Evolutionary conservation across 2,113 vertebrate genomes (phyloP), one percentile per base, ranked within the genome.

Genomic region (Spilogale gracilis): DNA sequence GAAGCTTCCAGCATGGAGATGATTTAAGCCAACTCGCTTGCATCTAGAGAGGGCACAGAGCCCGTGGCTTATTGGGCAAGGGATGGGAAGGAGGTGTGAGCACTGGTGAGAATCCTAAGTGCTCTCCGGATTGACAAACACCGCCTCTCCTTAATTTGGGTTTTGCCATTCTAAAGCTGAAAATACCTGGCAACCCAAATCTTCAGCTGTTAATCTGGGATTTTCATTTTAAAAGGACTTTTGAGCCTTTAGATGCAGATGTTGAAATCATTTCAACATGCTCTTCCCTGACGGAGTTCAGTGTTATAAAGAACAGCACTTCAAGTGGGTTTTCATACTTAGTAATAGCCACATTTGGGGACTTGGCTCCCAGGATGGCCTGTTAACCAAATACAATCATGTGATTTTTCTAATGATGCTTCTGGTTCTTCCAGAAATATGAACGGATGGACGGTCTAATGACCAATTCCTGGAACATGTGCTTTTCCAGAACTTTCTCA

Each of bases 401-500:
- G 93, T 95, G 93, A 97, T 83, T 85, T 67, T 94, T 91, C 76
- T 88, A 84, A 95, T 81, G 97, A 96, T 0, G 8, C 80, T 30
- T 61, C 92, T 74, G 86, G n/a, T 94, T 58, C 86, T 97, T 98
- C 96, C 96, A 97, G 97, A 98, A 97, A 93, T 92, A 95, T 38
- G 82, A 97, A 93, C 90, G 52, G 67, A 97, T 52, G 95, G 91
- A 87, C 86, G 32, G 23, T 52, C 67, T 69, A 94, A 96, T 85
- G 92, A 92, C 87, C 86, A 60, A 5, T 97, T 98, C 94, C 96
- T 81, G 95, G 97, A 98, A 98, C 95, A 56, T 73, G 97, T 85
- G 71, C 63, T 92, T 96, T 97, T 97, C 94, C 94, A 97, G 94
- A 97, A 95, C 80, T 95, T 98, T 96, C 96, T 94, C 94, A 97